Base-by-base conservation (phyloP, 2,888 invertebrate species). In the Pycnomerus fuliginosus region DNA sequence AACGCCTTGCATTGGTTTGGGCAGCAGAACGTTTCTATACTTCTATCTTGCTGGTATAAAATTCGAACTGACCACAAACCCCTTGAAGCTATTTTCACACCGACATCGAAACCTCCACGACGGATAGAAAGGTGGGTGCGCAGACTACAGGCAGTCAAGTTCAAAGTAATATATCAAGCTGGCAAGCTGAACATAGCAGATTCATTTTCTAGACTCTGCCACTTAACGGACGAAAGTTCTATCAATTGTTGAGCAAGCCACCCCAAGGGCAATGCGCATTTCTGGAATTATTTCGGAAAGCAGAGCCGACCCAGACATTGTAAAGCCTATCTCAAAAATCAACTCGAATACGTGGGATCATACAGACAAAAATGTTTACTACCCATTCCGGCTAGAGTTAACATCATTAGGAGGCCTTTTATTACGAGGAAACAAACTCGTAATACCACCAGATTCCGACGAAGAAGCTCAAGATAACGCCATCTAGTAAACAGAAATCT, bases 401-500 rank as follows among this genome's bases (percentile, higher is more conserved):
- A 7, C 20, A 20, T 5, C 8, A 8, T 5, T 20, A 7, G 20
- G 20, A 5, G 5, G 8, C 5, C 5, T 20, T 20, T 20, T 20
- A 20, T 8, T 20, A 8, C 20, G 20, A 7, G 20, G 20, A 20
- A 20, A 20, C 20, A 20, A 20, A 20, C 5, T 20, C 8, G 20
- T 20, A 5, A 20, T 20, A 5, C 20, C 20, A 8, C 20, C n/a
- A n/a, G n/a, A 29, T 8, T 12, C 11, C 17, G 45, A 56, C 24
- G 47, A 53, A 41, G 53, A 56, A 50, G 48, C 48, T 3, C 13
- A 16, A 23, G 50, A 56, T 28, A 44, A 25, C 14, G 58, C 53
- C 27, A 41, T 49, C n/a, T 29, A 53, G 50, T 25, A 53, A 58
- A 52, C 42, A 53, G 39, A 55, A 50, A 53, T 53, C 53, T 23